A percentile compares a stretch with the other conserved stretches of the same genome.
Evolutionary conservation across 2,888 invertebrate species (phyloP).

Genomic region (Poecilobothrus nobilitatus): DNA sequence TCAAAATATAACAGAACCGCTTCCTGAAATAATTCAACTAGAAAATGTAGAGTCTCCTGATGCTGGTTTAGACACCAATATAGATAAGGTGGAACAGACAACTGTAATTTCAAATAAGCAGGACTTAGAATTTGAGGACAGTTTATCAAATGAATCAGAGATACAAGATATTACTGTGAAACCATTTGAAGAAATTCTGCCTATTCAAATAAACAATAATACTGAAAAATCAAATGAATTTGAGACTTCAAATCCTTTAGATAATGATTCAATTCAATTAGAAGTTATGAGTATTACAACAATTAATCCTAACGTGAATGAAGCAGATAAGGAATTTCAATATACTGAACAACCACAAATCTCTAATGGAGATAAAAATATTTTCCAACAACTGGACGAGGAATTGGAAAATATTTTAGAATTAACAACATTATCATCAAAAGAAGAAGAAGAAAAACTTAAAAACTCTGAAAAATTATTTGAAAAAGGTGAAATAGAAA

Average conservation of each 20-base stretch:
- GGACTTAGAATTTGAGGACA: not conserved
- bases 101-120: not conserved
- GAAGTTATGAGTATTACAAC: not conserved
- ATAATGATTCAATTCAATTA: not conserved
- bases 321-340: not conserved
- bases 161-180: not conserved
- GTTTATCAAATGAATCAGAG: not conserved
- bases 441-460: conserved; percentile 27
- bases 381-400: not conserved
- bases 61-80: no score
- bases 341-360: not conserved
- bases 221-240: not conserved
- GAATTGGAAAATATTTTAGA: not conserved
- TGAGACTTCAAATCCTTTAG: not conserved
- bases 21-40: not conserved
- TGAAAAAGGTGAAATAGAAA: conserved; percentile 16
- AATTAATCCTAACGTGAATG: not conserved
- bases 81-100: no score
- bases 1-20: not conserved
- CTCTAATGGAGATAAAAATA: not conserved
- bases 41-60: not conserved
- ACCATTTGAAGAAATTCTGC: not conserved
- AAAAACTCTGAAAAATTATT: conserved; percentile 11
- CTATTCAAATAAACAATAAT: no score
- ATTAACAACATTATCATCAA: not conserved